phyloP scores from a whole-genome alignment of 2,113 vertebrate species.

The Sylvia atricapilla region DNA sequence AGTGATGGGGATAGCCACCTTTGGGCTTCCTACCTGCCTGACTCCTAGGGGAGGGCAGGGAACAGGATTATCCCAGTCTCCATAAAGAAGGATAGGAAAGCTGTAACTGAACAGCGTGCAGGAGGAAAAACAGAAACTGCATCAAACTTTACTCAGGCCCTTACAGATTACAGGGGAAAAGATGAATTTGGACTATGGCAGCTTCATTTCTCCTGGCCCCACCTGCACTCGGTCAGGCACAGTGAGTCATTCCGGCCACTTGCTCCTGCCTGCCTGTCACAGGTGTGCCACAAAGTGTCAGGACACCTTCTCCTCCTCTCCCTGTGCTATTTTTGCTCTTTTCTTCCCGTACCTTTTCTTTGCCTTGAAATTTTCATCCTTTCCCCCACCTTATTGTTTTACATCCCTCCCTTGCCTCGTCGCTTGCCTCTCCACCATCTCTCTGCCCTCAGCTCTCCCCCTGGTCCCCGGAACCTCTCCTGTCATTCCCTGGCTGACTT shows the following conservation, averaged over 20 bases:
- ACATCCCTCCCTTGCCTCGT: background rate
- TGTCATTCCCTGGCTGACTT: background rate
- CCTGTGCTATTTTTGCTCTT: background rate
- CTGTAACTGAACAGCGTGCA: background rate
- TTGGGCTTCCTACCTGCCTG: background rate
- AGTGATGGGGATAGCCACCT: background rate
- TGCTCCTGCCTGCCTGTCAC: background rate
- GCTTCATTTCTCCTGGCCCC: background rate
- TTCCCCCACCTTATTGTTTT: background rate
- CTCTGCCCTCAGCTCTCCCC: background rate
- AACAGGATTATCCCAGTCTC: fast-evolving
- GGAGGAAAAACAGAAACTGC: background rate
- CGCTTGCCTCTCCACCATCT: fast-evolving
- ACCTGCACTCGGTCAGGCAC: fast-evolving
- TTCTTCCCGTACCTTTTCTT: background rate
- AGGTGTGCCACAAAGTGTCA: background rate
- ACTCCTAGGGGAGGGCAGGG: no score
- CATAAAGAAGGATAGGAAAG: background rate
- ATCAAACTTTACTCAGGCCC: background rate
- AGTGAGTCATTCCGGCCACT: fast-evolving
- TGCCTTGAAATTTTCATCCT: background rate
- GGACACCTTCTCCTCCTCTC: background rate
- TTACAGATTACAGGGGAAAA: background rate
- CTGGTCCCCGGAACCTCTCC: background rate
- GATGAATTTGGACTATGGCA: background rate